Percentiles rank a stretch among this genome's conserved stretches.
phyloP scores from a whole-genome alignment of 2,888 invertebrate species.

The Apoda limacodes region DNA sequence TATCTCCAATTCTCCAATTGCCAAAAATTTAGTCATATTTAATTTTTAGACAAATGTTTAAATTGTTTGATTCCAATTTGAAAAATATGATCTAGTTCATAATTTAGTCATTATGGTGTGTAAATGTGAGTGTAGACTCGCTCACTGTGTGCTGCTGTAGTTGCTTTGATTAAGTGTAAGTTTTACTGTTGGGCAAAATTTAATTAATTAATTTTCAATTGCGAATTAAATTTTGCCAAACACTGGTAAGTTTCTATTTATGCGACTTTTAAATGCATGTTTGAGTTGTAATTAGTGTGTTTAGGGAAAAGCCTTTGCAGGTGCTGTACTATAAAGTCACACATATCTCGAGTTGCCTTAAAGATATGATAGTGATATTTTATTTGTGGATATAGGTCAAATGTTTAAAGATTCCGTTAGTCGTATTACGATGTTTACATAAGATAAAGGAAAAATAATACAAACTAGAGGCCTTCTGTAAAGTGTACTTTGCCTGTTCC shows the following conservation, averaged over 20 bases:
- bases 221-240: too few species aligned
- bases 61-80: conserved; percentile 56
- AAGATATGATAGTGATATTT: conserved; percentile 63
- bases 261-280: conserved; percentile 50
- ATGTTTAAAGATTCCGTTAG: conserved; percentile 54
- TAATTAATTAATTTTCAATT: not conserved
- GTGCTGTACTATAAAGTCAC: conserved; percentile 62
- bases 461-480: conserved; percentile 44
- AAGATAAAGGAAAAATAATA: conserved; percentile 41
- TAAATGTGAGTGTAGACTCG: conserved; percentile 46
- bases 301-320: conserved; percentile 56
- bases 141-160: conserved; percentile 60
- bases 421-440: conserved; percentile 49
- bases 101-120: conserved; percentile 67
- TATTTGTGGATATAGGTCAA: conserved; percentile 50
- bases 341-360: conserved; percentile 68
- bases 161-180: conserved; percentile 53
- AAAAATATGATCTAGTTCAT: conserved; percentile 61
- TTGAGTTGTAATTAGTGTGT: conserved; percentile 45
- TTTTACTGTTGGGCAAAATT: too few species aligned
- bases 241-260: conserved; percentile 48
- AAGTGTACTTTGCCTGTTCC: conserved; percentile 39
- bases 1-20: conserved; percentile 63
- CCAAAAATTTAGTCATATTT: conserved; percentile 64
- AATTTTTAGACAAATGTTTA: conserved; percentile 43